Conservation (phyloP, 2,888 invertebrate species). For the Andrena marginata region DNA sequence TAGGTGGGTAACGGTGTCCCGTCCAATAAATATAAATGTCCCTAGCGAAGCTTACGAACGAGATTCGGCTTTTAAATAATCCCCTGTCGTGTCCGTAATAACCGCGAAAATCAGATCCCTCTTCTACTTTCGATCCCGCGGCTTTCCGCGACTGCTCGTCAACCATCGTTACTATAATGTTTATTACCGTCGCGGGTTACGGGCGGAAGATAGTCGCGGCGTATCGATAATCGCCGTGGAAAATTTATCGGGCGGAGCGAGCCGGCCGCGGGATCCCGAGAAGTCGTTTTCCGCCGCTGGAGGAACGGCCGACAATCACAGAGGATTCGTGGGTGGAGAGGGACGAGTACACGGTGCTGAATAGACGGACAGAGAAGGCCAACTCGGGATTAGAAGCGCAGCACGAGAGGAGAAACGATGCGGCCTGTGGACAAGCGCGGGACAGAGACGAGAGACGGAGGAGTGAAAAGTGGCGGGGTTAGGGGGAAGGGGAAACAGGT, state of each 20-base stretch:
- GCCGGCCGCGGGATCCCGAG: constrained; percentile 52
- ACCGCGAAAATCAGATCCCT: constrained; percentile 13
- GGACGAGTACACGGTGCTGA: constrained; percentile 7
- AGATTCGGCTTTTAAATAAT: not conserved
- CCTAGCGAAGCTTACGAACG: not conserved
- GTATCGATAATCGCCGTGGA: constrained; percentile 68
- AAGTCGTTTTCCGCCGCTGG: constrained; percentile 63
- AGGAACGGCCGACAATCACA: not conserved
- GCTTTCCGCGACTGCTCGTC: constrained; percentile 53
- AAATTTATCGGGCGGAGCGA: constrained; percentile 63
- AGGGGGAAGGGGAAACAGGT: constrained; percentile 21
- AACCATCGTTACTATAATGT: constrained; percentile 60
- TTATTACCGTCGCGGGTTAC: constrained; percentile 59
- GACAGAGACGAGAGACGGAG: not conserved
- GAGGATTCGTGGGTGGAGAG: constrained; percentile 22
- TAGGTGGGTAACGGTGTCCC: constrained; percentile 40
- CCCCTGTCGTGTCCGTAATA: constrained; percentile 37
- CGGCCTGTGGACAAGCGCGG: not conserved
- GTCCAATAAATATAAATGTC: constrained; percentile 40
- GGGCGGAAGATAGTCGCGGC: constrained; percentile 57
- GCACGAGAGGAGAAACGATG: constrained; percentile 19
- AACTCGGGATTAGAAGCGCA: constrained; percentile 44
- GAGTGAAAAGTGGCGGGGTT: too few species aligned
- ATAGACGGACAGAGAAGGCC: not conserved
- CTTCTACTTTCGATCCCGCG: constrained; percentile 14